phyloP scores from a whole-genome alignment of 2,888 invertebrate species.

The Melinopterus prodromus region DNA sequence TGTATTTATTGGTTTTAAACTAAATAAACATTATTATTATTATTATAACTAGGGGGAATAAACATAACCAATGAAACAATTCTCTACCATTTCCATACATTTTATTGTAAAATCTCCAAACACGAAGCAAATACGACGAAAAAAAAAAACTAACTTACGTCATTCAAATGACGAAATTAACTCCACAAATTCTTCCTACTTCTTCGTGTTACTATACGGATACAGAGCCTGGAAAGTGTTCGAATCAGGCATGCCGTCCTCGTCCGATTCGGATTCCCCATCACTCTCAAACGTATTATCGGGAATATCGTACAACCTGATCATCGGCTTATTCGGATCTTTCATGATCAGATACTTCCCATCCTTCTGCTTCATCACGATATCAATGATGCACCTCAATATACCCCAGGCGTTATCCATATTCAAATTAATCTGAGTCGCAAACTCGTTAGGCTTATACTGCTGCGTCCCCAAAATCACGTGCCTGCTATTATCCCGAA shows the following conservation, averaged over 20 bases:
- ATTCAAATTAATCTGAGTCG: conserved; percentile 97
- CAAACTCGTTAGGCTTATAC: conserved; percentile 98
- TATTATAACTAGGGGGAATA: no score
- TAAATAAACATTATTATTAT: no score
- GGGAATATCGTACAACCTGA: conserved; percentile 97
- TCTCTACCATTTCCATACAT: conserved; percentile 5
- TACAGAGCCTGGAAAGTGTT: conserved; percentile 58
- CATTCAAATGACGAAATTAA: not conserved
- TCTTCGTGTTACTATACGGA: conserved; percentile 50
- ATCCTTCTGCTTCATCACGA: conserved; percentile 96
- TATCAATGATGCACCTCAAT: conserved; percentile 94
- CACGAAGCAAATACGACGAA: not conserved
- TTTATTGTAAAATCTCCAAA: conserved; percentile 13
- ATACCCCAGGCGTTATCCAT: conserved; percentile 99
- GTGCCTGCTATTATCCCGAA: conserved; percentile 94
- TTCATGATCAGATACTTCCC: conserved; percentile 98
- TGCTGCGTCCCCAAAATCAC: conserved; percentile 97
- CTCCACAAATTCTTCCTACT: conserved; percentile 8
- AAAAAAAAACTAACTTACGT: conserved; percentile 9
- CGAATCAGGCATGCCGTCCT: conserved; percentile 64
- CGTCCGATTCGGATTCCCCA: conserved; percentile 88
- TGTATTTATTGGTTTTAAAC: no score
- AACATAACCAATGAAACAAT: not conserved
- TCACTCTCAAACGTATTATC: conserved; percentile 99
- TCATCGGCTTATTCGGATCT: conserved; percentile 98